phyloP scores from a whole-genome alignment of 2,888 invertebrate genomes.

The Digitonthophagus gazella region DNA sequence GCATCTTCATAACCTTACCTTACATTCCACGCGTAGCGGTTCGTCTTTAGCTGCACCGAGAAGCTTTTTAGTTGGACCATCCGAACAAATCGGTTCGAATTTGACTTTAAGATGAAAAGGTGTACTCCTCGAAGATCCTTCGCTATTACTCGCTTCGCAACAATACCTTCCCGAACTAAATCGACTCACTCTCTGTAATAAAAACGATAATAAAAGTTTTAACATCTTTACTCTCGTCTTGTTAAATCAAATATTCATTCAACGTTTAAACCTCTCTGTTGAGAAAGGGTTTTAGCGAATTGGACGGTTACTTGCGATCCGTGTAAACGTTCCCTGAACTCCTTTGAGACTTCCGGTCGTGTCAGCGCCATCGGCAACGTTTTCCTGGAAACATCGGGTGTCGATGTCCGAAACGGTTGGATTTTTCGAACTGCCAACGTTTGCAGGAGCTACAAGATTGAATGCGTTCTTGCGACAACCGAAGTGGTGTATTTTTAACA shows the following conservation, averaged over 20 bases:
- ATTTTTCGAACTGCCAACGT: neutral
- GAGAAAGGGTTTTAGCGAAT: neutral
- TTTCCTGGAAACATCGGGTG: neutral
- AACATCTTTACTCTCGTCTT: too few relatives aligned
- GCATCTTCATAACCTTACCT: too few relatives aligned
- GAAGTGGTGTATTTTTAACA: neutral
- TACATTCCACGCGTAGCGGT: slow-evolving; percentile 55
- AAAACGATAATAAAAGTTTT: slow-evolving; percentile 40
- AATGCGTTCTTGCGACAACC: neutral
- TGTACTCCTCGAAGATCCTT: slow-evolving; percentile 75
- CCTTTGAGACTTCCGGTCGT: neutral
- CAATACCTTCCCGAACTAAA: slow-evolving; percentile 71
- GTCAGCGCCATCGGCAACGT: neutral
- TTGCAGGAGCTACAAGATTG: neutral
- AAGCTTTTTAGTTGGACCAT: slow-evolving; percentile 50
- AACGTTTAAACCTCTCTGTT: neutral
- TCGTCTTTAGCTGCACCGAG: slow-evolving; percentile 59
- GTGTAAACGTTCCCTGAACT: neutral
- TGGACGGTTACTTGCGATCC: neutral
- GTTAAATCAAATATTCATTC: neutral
- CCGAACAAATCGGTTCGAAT: slow-evolving; percentile 58
- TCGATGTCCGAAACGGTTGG: neutral
- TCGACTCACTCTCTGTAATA: slow-evolving; percentile 71
- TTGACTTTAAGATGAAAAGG: slow-evolving; percentile 72
- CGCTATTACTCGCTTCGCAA: slow-evolving; percentile 73